Evolutionary conservation across 1,140 invertebrate species (phyloP), one percentile per base, ranked within the genome.

Genomic region (Diuraphis noxia): DNA sequence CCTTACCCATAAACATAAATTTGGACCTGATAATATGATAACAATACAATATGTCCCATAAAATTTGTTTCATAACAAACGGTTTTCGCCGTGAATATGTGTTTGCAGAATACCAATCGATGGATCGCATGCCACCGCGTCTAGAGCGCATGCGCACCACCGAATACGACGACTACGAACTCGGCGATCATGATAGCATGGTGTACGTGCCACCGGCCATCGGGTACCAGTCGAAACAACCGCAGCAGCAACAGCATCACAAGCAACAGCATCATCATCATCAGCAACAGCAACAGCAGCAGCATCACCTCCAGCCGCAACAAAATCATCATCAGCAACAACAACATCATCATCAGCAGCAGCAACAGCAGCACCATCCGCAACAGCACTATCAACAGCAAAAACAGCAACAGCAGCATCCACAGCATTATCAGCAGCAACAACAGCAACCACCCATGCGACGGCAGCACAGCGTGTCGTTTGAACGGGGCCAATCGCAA

Each of bases 151-250:
- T 91, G 82, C 89, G 77, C 4, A 89, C 92, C 6, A 63, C 92
- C 72, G 92, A 93, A 23, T 92, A 93, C 92, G 91, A 92, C 36
- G 92, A 92, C 52, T 88, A 92, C 82, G 92, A 89, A 56, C 89
- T 87, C 30, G 88, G 91, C 86, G 90, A 81, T 17, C 89, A 92
- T 36, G 89, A 92, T 43, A 90, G 92, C 89, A 90, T 90, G 82
- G 90, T 92, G 34, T 90, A 92, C 36, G 81, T 84, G 34, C 52
- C 88, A 5, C 49, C 56, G 30, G 90, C 56, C 63, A 88, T 85
- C 56, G 89, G 43, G 41, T 91, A 82, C 84, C 89, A 38, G 38
- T 41, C 40, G 49, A 91, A 72, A 82, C 88, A 79, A 7, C 40
- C 77, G 4, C 88, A 46, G 19, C 77, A 90, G 1, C 72, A 84